Base-by-base conservation (phyloP, 2,888 invertebrate genomes). In the Nasonovia ribisnigri region DNA sequence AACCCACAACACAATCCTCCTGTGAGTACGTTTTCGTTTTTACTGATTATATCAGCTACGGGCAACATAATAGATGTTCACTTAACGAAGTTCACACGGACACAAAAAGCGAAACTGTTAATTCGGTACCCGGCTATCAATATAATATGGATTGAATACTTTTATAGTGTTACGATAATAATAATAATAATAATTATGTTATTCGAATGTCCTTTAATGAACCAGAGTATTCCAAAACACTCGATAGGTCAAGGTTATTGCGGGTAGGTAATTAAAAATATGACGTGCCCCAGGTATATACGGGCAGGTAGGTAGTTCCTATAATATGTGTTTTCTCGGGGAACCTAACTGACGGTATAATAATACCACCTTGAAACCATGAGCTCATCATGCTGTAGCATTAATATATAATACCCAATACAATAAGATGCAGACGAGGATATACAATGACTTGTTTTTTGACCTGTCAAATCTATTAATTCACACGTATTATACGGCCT, bases 221-320 rank as follows among this genome's bases (percentile, higher is more conserved):
- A 36, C 77, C 36, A 36, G 77, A 77, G 51, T 16, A 54, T 20
- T 20, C 5, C 54, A 24, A 3, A 20, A 3, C 36, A 16, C 51
- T 77, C 77, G 77, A 90, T 77, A 84, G 36, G 90, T 90, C 90
- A 90, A 86, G 86, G 86, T 29, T 46, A 48, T 29, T n/a, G 46
- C 2, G 86, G 46, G 46, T 46, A 46, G 46, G 46, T 46, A 46
- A 86, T 86, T 86, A 86, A 86, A 86, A 43, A 46, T 42, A 77
- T 36, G 36, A 77, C 77, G 6, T 36, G 77, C 36, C 20, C 36
- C 36, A 2, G 36, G 29, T n/a, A n/a, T n/a, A 67, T 67, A 67
- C 60, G n/a, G 11, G 8, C 29, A 29, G n/a, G 60, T 67, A n/a
- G 51, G n/a, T 13, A 13, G 77, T 77, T 36, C 3, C 6, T 77